phyloP scores from a whole-genome alignment of 1,140 invertebrate species.

The Aphis craccivora region DNA sequence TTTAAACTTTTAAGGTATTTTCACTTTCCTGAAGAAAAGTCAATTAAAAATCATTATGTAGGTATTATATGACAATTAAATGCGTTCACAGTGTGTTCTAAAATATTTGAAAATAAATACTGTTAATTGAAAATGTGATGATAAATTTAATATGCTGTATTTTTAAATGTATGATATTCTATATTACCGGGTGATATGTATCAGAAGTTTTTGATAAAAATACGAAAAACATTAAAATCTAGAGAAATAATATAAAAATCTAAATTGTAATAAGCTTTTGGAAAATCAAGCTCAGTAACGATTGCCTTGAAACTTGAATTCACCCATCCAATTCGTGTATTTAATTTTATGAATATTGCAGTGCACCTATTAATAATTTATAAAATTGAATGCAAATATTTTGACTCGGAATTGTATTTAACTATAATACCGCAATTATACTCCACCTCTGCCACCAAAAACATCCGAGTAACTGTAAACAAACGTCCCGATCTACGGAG shows the following conservation, averaged over 20 bases:
- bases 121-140: neutral
- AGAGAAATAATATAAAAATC: conserved; percentile 1
- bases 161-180: neutral
- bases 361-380: neutral
- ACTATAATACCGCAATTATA: conserved; percentile 9
- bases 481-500: neutral
- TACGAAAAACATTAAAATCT: neutral
- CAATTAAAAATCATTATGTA: neutral
- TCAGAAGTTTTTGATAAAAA: neutral
- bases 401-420: neutral
- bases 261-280: neutral
- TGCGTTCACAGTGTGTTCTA: neutral
- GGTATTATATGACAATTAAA: neutral
- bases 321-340: neutral
- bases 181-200: neutral
- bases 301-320: conserved; percentile 2
- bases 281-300: neutral
- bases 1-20: neutral
- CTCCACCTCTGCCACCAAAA: neutral
- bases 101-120: neutral
- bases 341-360: neutral
- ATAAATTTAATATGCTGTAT: neutral
- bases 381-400: neutral
- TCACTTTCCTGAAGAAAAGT: neutral
- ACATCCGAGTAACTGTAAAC: neutral